Percentiles rank a stretch among this genome's conserved stretches.
Conservation (phyloP, 2,888 invertebrate species). For the Campaea margaritaria region DNA sequence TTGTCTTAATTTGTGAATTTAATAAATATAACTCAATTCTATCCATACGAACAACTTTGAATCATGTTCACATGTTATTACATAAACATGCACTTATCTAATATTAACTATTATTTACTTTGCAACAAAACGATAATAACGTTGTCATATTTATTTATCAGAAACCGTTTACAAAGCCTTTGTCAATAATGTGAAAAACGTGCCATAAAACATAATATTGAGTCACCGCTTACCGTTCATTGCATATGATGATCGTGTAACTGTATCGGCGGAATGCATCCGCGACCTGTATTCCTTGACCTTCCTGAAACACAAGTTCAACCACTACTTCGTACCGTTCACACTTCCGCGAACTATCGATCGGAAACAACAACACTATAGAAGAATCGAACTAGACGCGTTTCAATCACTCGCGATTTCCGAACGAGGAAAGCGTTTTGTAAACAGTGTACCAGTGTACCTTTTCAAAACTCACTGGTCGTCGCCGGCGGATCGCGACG, state of each 20-base stretch:
- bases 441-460: slow-evolving; percentile 54
- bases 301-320: slow-evolving; percentile 65
- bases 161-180: slow-evolving; percentile 28
- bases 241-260: slow-evolving; percentile 37
- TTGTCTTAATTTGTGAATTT: too few species aligned
- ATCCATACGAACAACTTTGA: not conserved
- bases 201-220: slow-evolving; percentile 40
- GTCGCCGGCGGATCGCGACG: slow-evolving; percentile 31
- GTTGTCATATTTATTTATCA: not conserved
- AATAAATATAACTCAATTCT: not conserved
- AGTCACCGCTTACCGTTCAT: slow-evolving; percentile 53
- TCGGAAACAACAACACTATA: slow-evolving; percentile 48
- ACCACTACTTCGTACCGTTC: slow-evolving; percentile 36
- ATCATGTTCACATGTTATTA: not conserved
- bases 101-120: slow-evolving; percentile 9
- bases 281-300: slow-evolving; percentile 59
- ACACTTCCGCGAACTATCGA: slow-evolving; percentile 60
- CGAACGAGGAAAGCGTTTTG: slow-evolving; percentile 46
- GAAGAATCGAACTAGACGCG: slow-evolving; percentile 37
- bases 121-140: slow-evolving; percentile 18
- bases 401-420: slow-evolving; percentile 30
- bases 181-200: slow-evolving; percentile 30
- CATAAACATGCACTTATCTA: not conserved
- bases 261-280: slow-evolving; percentile 47
- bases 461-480: slow-evolving; percentile 57